A percentile compares a stretch with the other conserved stretches of the same genome.
These are phyloP conservation scores for Rotaria macrura DNA, from an alignment of 2,888 invertebrate species.

Conservation along the genomic window DNA sequence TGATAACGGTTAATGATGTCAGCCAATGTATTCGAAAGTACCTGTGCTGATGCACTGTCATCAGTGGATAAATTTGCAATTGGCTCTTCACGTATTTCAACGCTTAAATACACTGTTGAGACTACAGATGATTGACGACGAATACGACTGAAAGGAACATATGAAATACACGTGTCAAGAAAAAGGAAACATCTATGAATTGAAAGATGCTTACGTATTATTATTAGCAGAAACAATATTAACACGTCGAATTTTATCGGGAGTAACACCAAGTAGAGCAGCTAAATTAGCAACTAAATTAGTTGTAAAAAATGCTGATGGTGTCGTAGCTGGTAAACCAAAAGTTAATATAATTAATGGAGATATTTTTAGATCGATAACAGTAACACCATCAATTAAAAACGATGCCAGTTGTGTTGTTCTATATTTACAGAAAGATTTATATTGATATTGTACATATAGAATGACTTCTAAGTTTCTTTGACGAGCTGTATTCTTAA, in stretches of 20 bases:
- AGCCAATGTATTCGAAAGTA: neutral
- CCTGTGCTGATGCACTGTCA: neutral
- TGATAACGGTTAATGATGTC: neutral
- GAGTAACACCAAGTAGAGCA: constrained; percentile 18
- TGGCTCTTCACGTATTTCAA: constrained; percentile 27
- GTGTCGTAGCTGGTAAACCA: constrained; percentile 25
- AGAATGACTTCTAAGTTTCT: neutral
- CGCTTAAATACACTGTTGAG: neutral
- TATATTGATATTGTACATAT: too few species aligned
- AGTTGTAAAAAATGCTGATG: constrained; percentile 16
- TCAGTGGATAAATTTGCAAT: neutral
- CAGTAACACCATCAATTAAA: constrained; percentile 5
- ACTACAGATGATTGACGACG: neutral
- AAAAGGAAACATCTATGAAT: neutral
- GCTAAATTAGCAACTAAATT: constrained; percentile 28
- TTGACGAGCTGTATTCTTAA: too few species aligned
- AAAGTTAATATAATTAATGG: constrained; percentile 23
- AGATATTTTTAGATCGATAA: constrained; percentile 27
- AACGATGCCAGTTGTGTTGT: constrained; percentile 19
- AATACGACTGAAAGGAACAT: neutral
- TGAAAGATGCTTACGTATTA: neutral
- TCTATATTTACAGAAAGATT: too few species aligned
- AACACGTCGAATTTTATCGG: constrained; percentile 23
- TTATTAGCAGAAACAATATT: constrained; percentile 24
- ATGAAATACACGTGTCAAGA: neutral